Base-by-base conservation (phyloP, 2,113 vertebrate species). In the Trematomus loennbergii region DNA sequence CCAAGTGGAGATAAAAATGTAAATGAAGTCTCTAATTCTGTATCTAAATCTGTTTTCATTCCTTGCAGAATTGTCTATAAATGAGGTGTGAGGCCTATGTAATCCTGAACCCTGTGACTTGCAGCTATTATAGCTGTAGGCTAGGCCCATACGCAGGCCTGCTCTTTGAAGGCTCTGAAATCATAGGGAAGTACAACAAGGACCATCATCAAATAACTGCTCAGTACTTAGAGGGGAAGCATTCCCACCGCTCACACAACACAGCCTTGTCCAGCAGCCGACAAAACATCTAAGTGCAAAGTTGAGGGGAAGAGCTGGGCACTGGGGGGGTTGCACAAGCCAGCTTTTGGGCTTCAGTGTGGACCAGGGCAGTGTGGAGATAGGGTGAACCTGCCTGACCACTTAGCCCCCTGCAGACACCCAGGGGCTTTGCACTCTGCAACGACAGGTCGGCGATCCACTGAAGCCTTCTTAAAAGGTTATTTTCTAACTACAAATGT, bases 111-210 rank as follows among this genome's bases (percentile, higher is more conserved):
- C 88, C 54, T 74, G 84, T 78, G 81, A 88, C 85, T 90, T 85
- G 90, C 77, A 77, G 72, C 82, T 71, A 70, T 90, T 78, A 82
- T 78, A 67, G 88, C 88, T 87, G 82, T 68, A 81, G 77, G 79
- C 81, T 89, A 74, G 87, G 86, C 88, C 89, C 40, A 49, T 81
- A 73, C 49, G 72, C 75, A 79, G 86, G 78, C 77, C 87, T 85
- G 61, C 89, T 84, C 94, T 96, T 96, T 96, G 94, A 96, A 95
- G 91, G 83, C 75, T 87, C 85, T 88, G 64, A 94, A 94, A 95
- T 96, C 94, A 96, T 93, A 96, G 95, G 94, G 94, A 95, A 89
- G 91, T 87, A 89, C 88, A 87, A 90, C 88, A 90, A 92, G 93
- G 85, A 91, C 92, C 92, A 85, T 95, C 94, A 95, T 94, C 94